Evolutionary conservation across 2,113 vertebrate species (phyloP).

Genomic region (Balaeniceps rex): DNA sequence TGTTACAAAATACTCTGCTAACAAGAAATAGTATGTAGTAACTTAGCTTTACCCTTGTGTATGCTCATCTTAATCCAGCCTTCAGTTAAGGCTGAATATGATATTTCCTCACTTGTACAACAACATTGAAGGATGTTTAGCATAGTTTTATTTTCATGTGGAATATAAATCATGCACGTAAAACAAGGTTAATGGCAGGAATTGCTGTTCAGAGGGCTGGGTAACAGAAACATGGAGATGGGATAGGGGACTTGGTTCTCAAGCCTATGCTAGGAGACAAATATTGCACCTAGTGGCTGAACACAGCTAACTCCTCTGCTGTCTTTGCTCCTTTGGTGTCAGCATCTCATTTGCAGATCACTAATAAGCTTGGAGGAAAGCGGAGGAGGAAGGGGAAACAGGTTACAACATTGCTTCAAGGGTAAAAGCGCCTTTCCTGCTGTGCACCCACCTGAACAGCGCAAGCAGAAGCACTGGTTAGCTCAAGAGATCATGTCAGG

Average conservation of each 20-base stretch:
- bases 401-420: not conserved
- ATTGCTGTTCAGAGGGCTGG: not conserved
- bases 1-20: not conserved
- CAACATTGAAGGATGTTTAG: not conserved
- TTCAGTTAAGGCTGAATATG: not conserved
- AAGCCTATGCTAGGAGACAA: not conserved
- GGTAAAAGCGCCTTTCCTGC: not conserved
- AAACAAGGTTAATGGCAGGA: not conserved
- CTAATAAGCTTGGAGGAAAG: not conserved
- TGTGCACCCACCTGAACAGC: accelerated
- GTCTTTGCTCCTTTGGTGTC: not conserved
- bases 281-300: not conserved
- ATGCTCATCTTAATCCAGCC: not conserved
- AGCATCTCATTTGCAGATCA: not conserved
- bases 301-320: not conserved
- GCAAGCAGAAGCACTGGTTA: not conserved
- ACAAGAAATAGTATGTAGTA: not conserved
- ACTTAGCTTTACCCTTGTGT: not conserved
- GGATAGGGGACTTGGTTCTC: not conserved
- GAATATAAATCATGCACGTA: not conserved
- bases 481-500: not conserved
- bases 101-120: not conserved
- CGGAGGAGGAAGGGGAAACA: not conserved
- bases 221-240: not conserved
- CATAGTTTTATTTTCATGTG: not conserved